Evolutionary conservation across 2,888 invertebrate genomes (phyloP).

Genomic region (Catotricha subobsoleta): DNA sequence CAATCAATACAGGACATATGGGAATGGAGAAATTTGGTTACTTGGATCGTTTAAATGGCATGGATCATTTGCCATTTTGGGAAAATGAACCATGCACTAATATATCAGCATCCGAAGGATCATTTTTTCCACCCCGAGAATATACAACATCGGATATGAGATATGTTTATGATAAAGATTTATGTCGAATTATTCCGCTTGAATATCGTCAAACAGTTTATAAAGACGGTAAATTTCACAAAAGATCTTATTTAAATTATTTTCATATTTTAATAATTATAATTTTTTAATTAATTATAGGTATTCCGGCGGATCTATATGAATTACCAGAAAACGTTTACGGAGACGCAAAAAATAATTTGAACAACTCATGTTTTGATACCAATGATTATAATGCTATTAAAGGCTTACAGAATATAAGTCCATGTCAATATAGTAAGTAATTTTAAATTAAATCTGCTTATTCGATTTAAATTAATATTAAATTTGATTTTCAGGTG

Average conservation of each 20-base stretch:
- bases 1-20: constrained; percentile 55
- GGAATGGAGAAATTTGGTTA: constrained; percentile 66
- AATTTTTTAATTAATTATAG: constrained; percentile 24
- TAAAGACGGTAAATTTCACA: constrained; percentile 42
- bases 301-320: constrained; percentile 53
- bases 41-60: constrained; percentile 54
- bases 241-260: not conserved
- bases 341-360: constrained; percentile 43
- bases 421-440: constrained; percentile 72
- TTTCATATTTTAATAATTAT: not conserved
- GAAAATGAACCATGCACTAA: constrained; percentile 53
- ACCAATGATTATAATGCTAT: constrained; percentile 47
- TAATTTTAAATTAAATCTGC: too few relatives aligned
- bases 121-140: constrained; percentile 66
- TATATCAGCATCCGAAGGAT: constrained; percentile 55
- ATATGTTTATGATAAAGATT: constrained; percentile 68
- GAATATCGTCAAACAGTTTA: constrained; percentile 47
- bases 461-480: not conserved
- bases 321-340: constrained; percentile 53
- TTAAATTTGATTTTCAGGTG: constrained; percentile 35
- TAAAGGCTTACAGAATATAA: constrained; percentile 65
- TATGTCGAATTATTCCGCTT: constrained; percentile 63
- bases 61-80: constrained; percentile 62
- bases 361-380: constrained; percentile 55
- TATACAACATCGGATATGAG: constrained; percentile 49